Conservation (phyloP, 2,888 invertebrate species). For the Nycteola revayana region DNA sequence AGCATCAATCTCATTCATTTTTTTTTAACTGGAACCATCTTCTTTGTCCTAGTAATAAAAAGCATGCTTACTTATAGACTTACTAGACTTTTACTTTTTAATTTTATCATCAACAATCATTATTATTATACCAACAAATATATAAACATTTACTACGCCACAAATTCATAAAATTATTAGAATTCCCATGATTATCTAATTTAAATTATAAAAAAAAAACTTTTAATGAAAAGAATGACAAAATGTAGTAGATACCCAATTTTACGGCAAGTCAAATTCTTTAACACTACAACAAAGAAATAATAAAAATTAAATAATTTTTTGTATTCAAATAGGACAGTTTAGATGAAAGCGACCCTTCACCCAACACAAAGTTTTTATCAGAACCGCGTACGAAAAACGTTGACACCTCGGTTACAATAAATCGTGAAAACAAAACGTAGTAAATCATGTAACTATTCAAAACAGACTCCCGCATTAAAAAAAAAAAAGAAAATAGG, state of each 20-base stretch:
- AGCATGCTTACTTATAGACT: too few relatives aligned
- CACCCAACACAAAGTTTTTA: slow-evolving; percentile 38
- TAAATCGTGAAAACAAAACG: slow-evolving; percentile 70
- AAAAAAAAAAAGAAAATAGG: slow-evolving; percentile 40
- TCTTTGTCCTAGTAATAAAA: too few relatives aligned
- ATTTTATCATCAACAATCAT: too few relatives aligned
- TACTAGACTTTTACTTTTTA: too few relatives aligned
- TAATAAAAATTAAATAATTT: slow-evolving; percentile 17
- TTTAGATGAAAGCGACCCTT: slow-evolving; percentile 10
- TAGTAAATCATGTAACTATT: slow-evolving; percentile 75
- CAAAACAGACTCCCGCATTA: slow-evolving; percentile 64
- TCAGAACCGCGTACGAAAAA: slow-evolving; percentile 39
- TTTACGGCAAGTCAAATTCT: slow-evolving; percentile 12
- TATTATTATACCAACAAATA: too few relatives aligned
- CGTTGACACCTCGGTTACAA: slow-evolving; percentile 57
- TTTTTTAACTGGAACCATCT: too few relatives aligned
- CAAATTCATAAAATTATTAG: too few relatives aligned
- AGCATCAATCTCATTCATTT: too few relatives aligned
- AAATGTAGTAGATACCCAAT: slow-evolving; percentile 10
- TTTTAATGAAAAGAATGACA: too few relatives aligned
- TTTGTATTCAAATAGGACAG: slow-evolving; percentile 2
- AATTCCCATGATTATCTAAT: too few relatives aligned
- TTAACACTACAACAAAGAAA: slow-evolving; percentile 4
- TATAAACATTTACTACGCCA: too few relatives aligned
- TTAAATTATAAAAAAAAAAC: too few relatives aligned